Evolutionary conservation across 2,113 vertebrate genomes (phyloP).

Genomic region (Hirundichthys speculiger): DNA sequence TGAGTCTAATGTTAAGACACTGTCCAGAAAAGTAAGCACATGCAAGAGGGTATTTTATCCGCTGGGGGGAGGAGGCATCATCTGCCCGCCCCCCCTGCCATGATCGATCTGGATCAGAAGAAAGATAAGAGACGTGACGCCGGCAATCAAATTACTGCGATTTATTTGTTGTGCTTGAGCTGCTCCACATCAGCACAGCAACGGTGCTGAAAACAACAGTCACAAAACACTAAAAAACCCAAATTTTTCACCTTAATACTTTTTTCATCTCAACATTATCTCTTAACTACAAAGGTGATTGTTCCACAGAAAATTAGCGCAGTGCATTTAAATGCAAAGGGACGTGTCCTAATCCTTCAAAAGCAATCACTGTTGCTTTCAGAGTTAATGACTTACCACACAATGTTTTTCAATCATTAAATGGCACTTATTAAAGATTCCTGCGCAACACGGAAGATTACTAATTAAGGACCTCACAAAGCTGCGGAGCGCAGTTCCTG

Average conservation of each 20-base stretch:
- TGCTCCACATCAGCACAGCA: not conserved
- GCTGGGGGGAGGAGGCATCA: slow-evolving; percentile 36
- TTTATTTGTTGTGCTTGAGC: slow-evolving; percentile 24
- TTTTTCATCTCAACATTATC: slow-evolving; percentile 62
- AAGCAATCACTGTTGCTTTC: slow-evolving; percentile 73
- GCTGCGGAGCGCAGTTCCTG: slow-evolving; percentile 35
- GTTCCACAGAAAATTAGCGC: slow-evolving; percentile 48
- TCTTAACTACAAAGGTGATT: slow-evolving; percentile 39
- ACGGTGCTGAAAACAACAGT: not conserved
- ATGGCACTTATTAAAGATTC: slow-evolving; percentile 72
- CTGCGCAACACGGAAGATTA: slow-evolving; percentile 64
- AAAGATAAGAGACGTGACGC: slow-evolving; percentile 40
- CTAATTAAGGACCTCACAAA: slow-evolving; percentile 60
- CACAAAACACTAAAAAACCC: slow-evolving; percentile 15
- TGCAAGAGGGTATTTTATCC: slow-evolving; percentile 30
- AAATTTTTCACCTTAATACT: slow-evolving; percentile 52
- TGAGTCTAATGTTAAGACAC: slow-evolving; percentile 48
- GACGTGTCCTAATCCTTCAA: slow-evolving; percentile 65
- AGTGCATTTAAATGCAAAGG: slow-evolving; percentile 64
- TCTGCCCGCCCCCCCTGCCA: slow-evolving; percentile 49
- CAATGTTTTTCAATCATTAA: slow-evolving; percentile 73
- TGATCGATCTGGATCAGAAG: slow-evolving; percentile 46
- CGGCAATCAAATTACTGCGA: slow-evolving; percentile 39
- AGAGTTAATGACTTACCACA: slow-evolving; percentile 75
- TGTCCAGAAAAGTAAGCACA: slow-evolving; percentile 53